Conservation (phyloP, 2,113 vertebrate species). For the Oncorhynchus tshawytscha region DNA sequence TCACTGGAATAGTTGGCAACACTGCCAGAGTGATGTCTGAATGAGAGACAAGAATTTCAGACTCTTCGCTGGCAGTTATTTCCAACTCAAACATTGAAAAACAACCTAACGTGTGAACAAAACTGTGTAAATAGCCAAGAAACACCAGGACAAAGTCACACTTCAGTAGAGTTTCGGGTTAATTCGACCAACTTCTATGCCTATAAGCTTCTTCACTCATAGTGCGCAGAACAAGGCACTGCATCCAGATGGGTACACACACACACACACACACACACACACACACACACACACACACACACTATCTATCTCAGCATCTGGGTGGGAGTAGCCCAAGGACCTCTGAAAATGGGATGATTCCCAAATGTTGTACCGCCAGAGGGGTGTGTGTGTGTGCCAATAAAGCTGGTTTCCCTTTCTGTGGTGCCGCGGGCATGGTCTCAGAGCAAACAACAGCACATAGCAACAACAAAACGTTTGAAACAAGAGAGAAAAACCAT, state of each 20-base stretch:
- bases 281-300: not conserved
- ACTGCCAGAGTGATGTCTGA: no score
- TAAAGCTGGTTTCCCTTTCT: conserved; percentile 40
- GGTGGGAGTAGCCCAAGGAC: conserved; percentile 42
- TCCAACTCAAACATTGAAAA: no score
- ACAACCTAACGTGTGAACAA: no score
- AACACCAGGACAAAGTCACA: no score
- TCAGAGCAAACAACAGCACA: conserved; percentile 44
- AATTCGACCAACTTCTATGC: no score
- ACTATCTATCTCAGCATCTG: conserved; percentile 1
- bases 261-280: conserved; percentile 5
- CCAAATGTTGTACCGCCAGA: conserved; percentile 43
- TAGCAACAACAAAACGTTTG: conserved; percentile 2
- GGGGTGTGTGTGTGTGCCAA: conserved; percentile 44
- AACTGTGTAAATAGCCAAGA: no score
- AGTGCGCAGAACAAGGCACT: no score
- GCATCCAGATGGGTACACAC: not conserved
- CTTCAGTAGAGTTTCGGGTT: no score
- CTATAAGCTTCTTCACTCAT: no score
- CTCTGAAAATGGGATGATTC: conserved; percentile 51
- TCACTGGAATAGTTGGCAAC: no score
- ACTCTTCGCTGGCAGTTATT: no score
- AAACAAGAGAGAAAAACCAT: conserved; percentile 29
- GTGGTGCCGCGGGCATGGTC: conserved; percentile 41
- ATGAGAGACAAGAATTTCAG: no score